Evolutionary conservation across 2,888 invertebrate genomes (phyloP).

Genomic region (Andricus curvator): DNA sequence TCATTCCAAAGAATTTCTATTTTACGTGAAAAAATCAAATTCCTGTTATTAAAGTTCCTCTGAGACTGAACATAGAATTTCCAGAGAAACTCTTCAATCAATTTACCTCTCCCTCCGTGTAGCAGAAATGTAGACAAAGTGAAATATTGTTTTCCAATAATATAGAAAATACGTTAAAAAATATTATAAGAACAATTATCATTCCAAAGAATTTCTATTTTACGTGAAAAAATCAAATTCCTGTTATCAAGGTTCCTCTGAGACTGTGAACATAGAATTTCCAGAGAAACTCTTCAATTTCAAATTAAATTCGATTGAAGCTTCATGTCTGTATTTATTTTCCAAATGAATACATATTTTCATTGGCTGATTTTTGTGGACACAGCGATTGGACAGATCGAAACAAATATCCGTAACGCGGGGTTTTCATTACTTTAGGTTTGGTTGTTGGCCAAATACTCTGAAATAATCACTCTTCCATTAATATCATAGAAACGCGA

Average conservation of each 20-base stretch:
- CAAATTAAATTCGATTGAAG: background rate
- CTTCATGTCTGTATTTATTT: slow-evolving; percentile 5
- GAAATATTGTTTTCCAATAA: too few relatives aligned
- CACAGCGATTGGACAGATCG: background rate
- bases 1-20: too few relatives aligned
- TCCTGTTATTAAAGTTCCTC: too few relatives aligned
- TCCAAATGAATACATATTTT: background rate
- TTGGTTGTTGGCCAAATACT: slow-evolving; percentile 34
- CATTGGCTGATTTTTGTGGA: background rate
- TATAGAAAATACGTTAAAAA: too few relatives aligned
- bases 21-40: too few relatives aligned
- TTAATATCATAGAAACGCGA: background rate
- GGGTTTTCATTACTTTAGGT: slow-evolving; percentile 27
- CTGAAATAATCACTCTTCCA: too few relatives aligned
- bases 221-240: too few relatives aligned
- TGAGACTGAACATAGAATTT: background rate
- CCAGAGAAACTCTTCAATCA: background rate
- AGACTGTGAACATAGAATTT: background rate
- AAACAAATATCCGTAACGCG: slow-evolving; percentile 15
- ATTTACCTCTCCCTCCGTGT: too few relatives aligned
- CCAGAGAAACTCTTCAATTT: background rate
- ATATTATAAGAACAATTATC: too few relatives aligned
- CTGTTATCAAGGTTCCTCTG: too few relatives aligned
- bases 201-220: too few relatives aligned
- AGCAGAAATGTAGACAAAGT: too few relatives aligned